These are phyloP conservation scores for Tipula confusa DNA, from an alignment of 2,888 invertebrate genomes.

Conservation along the genomic window DNA sequence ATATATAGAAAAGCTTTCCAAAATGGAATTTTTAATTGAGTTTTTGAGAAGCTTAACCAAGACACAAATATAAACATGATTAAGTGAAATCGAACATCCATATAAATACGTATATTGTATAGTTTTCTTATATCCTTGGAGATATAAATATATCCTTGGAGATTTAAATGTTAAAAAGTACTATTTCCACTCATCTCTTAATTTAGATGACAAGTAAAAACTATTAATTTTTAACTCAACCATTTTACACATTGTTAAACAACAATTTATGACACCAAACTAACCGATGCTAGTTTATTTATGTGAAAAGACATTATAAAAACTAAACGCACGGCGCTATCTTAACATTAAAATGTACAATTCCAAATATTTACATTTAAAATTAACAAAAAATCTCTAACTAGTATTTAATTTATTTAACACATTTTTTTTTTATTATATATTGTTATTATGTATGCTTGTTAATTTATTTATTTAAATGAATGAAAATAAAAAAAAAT, in stretches of 20 bases:
- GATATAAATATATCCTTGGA: not conserved
- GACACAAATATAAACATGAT: not conserved
- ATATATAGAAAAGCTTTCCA: not conserved
- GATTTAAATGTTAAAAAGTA: too few species aligned
- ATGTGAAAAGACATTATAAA: not conserved
- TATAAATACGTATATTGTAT: not conserved
- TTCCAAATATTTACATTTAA: conserved; percentile 16
- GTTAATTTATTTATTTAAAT: not conserved
- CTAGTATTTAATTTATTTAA: conserved; percentile 8
- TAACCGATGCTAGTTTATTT: not conserved
- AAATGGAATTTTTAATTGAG: not conserved
- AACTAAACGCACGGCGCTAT: not conserved
- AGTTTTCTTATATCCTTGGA: not conserved
- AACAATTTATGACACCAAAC: not conserved
- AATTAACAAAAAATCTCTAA: not conserved
- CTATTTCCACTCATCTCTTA: not conserved
- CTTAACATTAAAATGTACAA: not conserved
- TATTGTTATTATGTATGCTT: not conserved
- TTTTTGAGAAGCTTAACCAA: not conserved
- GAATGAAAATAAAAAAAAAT: not conserved
- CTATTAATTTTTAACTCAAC: not conserved
- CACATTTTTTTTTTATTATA: not conserved
- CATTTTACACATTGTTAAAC: not conserved
- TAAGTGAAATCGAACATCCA: not conserved
- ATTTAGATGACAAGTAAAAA: not conserved